Base-by-base conservation (phyloP, 1,140 invertebrate species). In the Sarcophaga peregrina region DNA sequence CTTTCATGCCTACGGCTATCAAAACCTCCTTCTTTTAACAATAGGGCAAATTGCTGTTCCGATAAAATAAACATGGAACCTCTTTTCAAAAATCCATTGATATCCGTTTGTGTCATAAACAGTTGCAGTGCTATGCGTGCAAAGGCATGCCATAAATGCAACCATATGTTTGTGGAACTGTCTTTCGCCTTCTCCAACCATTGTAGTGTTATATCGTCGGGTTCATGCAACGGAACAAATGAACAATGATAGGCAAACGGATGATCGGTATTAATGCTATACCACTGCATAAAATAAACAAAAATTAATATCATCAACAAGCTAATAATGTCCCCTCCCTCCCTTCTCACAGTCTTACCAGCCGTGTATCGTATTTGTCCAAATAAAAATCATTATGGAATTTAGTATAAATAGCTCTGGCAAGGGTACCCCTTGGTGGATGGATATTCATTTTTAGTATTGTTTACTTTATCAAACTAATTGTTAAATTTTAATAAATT, bases 41-140 rank as follows among this genome's bases (percentile, higher is more conserved):
- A 91, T 83, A 91, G 91, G 83, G 92, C 90, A 85, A 97, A 95
- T 87, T 98, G 96, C 47, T 88, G 85, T 82, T 90, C 90, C 0
- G 96, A 97, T 86, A 97, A 93, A 6, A 98, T 95, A 89, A 97
- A 97, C 97, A 98, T 98, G 0, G 96, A 97, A 8, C 97, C 97
- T 81, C 97, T 92, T 58, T 94, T 93, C 8, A 98, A 91, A 13
- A 90, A 86, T 0, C 95, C 96, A 91, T 96, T 97, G 62, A 96
- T 94, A 54, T 94, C 95, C 5, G 96, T 97, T 86, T 94, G 93
- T 0, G 94, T 94, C 93, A 96, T 94, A 89, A 97, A 96, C 86
- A 92, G 92, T 80, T 93, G 92, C 2, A 97, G 91, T 62, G 96
- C 85, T 9, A 93, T 91, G 84, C 93, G 92, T 10, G 93, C 93